Evolutionary conservation across 2,113 vertebrate genomes (phyloP).

Genomic region (Pseudopodoces humilis): DNA sequence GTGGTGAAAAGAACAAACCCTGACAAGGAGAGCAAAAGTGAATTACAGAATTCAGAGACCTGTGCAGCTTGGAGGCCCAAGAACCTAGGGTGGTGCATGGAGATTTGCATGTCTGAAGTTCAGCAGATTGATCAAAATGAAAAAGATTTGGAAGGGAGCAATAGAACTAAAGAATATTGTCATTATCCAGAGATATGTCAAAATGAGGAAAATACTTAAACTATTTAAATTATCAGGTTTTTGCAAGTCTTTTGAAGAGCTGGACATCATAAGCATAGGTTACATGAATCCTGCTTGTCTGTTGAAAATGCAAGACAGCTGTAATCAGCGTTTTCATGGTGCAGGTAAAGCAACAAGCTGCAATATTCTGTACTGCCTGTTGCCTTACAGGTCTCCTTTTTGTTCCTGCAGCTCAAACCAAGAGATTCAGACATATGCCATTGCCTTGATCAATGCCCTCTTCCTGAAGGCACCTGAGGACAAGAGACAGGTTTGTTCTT

Average conservation of each 20-base stretch:
- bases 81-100: neutral
- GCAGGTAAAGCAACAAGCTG: neutral
- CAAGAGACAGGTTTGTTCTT: conserved; percentile 89
- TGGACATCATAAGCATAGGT: neutral
- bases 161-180: neutral
- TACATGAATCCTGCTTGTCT: neutral
- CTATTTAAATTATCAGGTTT: neutral
- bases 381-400: neutral
- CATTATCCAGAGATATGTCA: neutral
- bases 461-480: conserved; percentile 98
- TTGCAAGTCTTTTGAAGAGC: neutral
- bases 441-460: conserved; percentile 97
- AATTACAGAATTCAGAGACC: neutral
- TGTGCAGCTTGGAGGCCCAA: neutral
- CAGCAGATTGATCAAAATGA: neutral
- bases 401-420: conserved; percentile 90
- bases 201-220: neutral
- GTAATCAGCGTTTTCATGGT: neutral
- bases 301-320: neutral
- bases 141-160: neutral
- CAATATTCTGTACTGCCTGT: neutral
- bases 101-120: neutral
- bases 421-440: conserved; percentile 98
- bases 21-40: neutral
- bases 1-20: neutral